A percentile compares a stretch with the other conserved stretches of the same genome.
These are phyloP conservation scores for Xestia sexstrigata DNA, from an alignment of 2,888 invertebrate species.

Conservation along the genomic window DNA sequence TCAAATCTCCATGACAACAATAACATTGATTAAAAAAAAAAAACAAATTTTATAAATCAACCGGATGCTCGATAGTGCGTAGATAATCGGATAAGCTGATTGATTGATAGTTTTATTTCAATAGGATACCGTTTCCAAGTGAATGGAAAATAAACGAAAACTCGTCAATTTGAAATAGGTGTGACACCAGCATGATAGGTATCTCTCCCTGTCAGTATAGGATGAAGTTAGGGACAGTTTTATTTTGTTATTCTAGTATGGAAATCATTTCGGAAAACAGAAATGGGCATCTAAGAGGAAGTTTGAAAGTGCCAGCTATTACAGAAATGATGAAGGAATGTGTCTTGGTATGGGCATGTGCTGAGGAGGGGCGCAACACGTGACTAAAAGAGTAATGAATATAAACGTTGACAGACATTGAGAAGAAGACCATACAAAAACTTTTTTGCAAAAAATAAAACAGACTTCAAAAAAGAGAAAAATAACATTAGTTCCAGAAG, in stretches of 20 bases:
- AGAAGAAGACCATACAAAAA: too few relatives aligned
- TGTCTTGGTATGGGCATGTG: too few relatives aligned
- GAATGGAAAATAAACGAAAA: constrained; percentile 28
- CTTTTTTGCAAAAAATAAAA: too few relatives aligned
- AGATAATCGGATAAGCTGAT: constrained; percentile 7
- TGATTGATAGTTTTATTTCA: constrained; percentile 10
- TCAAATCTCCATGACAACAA: background rate
- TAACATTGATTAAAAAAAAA: background rate
- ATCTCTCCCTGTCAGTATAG: background rate
- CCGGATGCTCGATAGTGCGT: background rate
- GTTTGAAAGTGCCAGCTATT: too few relatives aligned
- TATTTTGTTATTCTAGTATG: background rate
- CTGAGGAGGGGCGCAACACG: too few relatives aligned
- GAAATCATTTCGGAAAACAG: background rate
- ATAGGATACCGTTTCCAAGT: background rate
- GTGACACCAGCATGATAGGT: constrained; percentile 11
- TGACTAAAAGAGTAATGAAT: too few relatives aligned
- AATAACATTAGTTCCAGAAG: too few relatives aligned
- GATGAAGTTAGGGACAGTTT: background rate
- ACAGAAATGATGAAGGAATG: too few relatives aligned
- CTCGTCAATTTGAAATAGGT: constrained; percentile 13
- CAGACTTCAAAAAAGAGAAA: too few relatives aligned
- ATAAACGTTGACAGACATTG: too few relatives aligned
- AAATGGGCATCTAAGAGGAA: background rate
- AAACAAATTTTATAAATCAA: background rate